Conservation (phyloP, 2,797 vertebrate species). For the Pampus argenteus region DNA sequence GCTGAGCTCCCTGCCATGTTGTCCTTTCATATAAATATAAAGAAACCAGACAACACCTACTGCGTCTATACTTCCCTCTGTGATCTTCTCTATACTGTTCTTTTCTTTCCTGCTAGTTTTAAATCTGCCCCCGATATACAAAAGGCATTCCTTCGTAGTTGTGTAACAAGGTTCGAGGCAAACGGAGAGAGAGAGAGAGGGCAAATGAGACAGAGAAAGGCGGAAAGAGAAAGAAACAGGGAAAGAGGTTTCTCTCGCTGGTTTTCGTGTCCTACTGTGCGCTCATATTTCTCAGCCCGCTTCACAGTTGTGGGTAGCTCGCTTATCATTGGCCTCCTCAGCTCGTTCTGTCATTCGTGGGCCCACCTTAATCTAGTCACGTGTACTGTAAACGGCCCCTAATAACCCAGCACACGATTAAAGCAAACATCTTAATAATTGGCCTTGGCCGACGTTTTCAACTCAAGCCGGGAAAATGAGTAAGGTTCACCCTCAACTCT, state of each 20-base stretch:
- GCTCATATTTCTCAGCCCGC: conserved; percentile 67
- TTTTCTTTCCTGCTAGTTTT: conserved; percentile 52
- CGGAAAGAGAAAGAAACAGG: conserved; percentile 11
- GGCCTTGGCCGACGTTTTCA: conserved; percentile 73
- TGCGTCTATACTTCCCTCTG: conserved; percentile 47
- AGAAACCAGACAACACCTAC: conserved; percentile 52
- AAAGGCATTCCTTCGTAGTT: conserved; percentile 75
- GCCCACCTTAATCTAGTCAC: conserved; percentile 74
- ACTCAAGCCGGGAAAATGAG: conserved; percentile 60
- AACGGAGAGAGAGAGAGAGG: conserved; percentile 26
- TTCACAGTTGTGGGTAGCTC: conserved; percentile 61
- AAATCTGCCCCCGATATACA: conserved; percentile 64
- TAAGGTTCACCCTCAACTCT: conserved; percentile 35
- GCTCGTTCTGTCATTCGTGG: conserved; percentile 67
- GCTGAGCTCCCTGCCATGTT: conserved; percentile 55
- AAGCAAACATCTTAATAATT: conserved; percentile 77
- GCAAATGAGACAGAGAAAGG: conserved; percentile 14
- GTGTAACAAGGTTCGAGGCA: conserved; percentile 70
- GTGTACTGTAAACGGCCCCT: conserved; percentile 75
- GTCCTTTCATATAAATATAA: conserved; percentile 46
- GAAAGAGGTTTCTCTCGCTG: conserved; percentile 53
- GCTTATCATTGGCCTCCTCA: conserved; percentile 68
- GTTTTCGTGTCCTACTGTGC: conserved; percentile 62
- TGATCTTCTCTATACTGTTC: conserved; percentile 37
- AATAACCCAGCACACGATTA: conserved; percentile 76